Evolutionary conservation across 2,888 invertebrate species (phyloP).

Genomic region (Barypeithes pellucidus): DNA sequence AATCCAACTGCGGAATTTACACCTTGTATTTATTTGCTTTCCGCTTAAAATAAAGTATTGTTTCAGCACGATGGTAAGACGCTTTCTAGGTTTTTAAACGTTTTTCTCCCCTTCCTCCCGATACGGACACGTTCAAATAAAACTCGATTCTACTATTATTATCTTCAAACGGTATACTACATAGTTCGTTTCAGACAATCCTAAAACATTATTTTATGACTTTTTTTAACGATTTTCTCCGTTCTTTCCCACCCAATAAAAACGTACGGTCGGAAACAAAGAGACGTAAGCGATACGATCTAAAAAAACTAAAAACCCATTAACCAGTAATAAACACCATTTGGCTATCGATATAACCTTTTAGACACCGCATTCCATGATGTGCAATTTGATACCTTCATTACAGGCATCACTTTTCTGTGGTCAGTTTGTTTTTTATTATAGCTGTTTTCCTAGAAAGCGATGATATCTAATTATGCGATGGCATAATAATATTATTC

Average conservation of each 20-base stretch:
- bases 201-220: not conserved
- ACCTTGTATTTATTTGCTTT: no score
- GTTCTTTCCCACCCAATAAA: not conserved
- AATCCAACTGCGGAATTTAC: no score
- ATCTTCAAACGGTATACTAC: no score
- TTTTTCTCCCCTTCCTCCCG: no score
- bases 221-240: not conserved
- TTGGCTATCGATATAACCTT: conserved; percentile 35
- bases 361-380: conserved; percentile 37
- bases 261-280: conserved; percentile 17
- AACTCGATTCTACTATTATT: no score
- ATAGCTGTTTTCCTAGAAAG: not conserved
- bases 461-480: no score
- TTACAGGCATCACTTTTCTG: conserved; percentile 25
- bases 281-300: conserved; percentile 24
- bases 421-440: conserved; percentile 7
- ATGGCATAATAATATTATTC: no score
- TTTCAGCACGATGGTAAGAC: no score
- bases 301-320: conserved; percentile 37
- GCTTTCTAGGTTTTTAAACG: no score
- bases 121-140: no score
- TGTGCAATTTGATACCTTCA: conserved; percentile 48
- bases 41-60: no score
- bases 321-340: conserved; percentile 46
- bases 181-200: no score